A percentile compares a stretch with the other conserved stretches of the same genome.
Evolutionary conservation across 1,140 invertebrate species (phyloP).

Genomic region (Pissodes strobi): DNA sequence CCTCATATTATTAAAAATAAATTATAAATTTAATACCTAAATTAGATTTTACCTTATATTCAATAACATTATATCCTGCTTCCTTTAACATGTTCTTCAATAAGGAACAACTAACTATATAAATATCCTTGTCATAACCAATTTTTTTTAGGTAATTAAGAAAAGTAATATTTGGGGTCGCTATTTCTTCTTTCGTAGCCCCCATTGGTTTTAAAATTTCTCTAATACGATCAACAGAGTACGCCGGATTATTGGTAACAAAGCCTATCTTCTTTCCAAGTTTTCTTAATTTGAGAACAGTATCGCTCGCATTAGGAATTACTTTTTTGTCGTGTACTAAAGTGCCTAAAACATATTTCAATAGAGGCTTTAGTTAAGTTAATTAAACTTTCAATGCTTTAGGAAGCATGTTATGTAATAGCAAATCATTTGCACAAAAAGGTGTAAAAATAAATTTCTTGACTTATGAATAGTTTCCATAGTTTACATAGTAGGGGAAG

Average conservation of each 20-base stretch:
- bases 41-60: conserved; percentile 21
- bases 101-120: background rate
- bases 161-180: conserved; percentile 1
- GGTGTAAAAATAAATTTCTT: no score
- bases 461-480: no score
- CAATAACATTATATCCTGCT: conserved; percentile 16
- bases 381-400: no score
- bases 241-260: conserved; percentile 10
- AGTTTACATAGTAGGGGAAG: no score
- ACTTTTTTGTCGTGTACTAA: background rate
- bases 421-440: no score
- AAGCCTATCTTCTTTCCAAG: conserved; percentile 14
- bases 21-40: no score
- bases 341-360: no score
- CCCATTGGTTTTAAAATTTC: background rate
- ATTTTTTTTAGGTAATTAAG: conserved; percentile 2
- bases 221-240: background rate
- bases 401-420: no score
- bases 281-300: conserved; percentile 9
- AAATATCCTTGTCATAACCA: conserved; percentile 8
- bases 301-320: conserved; percentile 10
- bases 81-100: conserved; percentile 2
- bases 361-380: no score
- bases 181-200: conserved; percentile 6
- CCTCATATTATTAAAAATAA: no score